phyloP scores from a whole-genome alignment of 2,888 invertebrate genomes.

The Erebia epiphron region DNA sequence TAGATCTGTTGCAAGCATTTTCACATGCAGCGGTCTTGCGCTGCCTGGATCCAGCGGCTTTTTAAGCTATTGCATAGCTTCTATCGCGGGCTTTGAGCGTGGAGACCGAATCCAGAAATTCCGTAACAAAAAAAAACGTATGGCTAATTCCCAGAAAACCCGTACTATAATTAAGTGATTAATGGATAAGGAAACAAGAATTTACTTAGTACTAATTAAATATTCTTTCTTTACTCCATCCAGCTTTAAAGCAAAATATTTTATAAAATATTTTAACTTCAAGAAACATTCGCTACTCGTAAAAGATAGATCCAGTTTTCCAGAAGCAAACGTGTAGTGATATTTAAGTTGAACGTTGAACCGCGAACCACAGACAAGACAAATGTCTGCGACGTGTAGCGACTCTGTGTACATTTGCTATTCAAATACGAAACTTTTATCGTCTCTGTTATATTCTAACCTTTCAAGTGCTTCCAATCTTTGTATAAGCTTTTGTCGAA shows the following conservation, averaged over 20 bases:
- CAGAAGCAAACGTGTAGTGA: slow-evolving; percentile 10
- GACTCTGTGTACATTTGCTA: slow-evolving; percentile 30
- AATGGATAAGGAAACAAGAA: too few species aligned
- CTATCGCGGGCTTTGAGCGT: too few species aligned
- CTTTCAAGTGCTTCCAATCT: slow-evolving; percentile 14
- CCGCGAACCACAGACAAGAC: slow-evolving; percentile 26
- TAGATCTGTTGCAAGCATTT: too few species aligned
- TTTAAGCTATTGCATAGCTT: too few species aligned
- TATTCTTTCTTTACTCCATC: too few species aligned
- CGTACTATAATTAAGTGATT: too few species aligned
- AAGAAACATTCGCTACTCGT: not conserved
- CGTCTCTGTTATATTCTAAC: slow-evolving; percentile 19
- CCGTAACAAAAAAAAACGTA: too few species aligned
- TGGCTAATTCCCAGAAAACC: too few species aligned
- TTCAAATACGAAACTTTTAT: slow-evolving; percentile 35
- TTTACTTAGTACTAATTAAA: too few species aligned
- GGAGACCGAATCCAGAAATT: too few species aligned
- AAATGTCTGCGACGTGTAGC: slow-evolving; percentile 36
- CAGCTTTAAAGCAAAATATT: not conserved
- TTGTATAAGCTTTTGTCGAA: slow-evolving; percentile 11
- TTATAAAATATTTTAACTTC: not conserved
- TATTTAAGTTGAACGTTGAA: slow-evolving; percentile 13
- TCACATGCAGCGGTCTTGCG: too few species aligned
- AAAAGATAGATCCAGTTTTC: slow-evolving; percentile 8
- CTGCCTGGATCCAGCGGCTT: too few species aligned